Evolutionary conservation across 1,140 invertebrate genomes (phyloP), one percentile per base, ranked within the genome.

Genomic region (Tetramorium alpestre): DNA sequence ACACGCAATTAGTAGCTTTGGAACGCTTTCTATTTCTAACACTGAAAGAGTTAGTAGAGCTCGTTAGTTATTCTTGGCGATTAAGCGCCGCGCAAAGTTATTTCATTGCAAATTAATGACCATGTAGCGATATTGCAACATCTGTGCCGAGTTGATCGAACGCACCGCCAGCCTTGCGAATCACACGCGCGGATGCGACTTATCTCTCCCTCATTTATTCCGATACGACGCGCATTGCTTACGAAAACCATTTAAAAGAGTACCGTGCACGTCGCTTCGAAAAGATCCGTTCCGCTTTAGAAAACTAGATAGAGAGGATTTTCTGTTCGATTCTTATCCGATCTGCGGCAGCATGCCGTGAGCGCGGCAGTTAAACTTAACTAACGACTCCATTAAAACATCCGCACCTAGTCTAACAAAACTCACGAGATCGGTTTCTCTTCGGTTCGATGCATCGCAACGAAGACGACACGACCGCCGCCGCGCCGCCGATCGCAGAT

Each of bases 371-470:
- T 93, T 93, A 93, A 92, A 93, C 91, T 91, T 92, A 92, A 92
- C 89, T 92, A 94, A 93, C 91, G 91, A 87, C 90, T 92, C 85
- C 92, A 94, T 93, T 93, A 92, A 93, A 93, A 88, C 91, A 92
- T 93, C 89, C 88, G 85, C 90, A 88, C 88, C 86, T 70, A 25
- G 73, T 44, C 60, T 60, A 70, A 77, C 72, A 44, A 86, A 70
- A 62, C 51, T 75, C 60, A 65, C 58, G 86, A 75, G 86, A 75
- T 44, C 77, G 41, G 49, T 62, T 51, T 49, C 33, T 81, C 76
- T 8, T n/a, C 25, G 60, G 41, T 6, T 33, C 47, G 54, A 16
- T 65, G 22, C 73, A 25, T 54, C 72, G 58, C 56, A 11, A 51
- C 28, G 72, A 85, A 38, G 41, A 13, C 41, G 38, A 25, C 64